These are phyloP conservation scores for Corythornis vintsioides DNA, from an alignment of 2,113 vertebrate species.

Conservation along the genomic window DNA sequence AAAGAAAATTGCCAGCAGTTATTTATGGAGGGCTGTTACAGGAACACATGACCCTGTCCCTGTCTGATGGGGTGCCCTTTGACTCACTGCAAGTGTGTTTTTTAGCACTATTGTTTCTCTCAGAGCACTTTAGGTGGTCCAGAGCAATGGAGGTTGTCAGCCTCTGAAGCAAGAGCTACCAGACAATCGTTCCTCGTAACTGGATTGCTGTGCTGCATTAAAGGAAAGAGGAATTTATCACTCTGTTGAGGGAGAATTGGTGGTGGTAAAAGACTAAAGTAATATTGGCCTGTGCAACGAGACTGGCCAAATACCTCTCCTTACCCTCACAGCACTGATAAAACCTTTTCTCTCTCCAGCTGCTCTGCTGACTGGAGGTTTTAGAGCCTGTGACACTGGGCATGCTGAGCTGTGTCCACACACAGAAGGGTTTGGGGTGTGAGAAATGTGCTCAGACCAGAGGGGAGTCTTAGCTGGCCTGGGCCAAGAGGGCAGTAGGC, in stretches of 20 bases:
- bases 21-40: background rate
- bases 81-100: background rate
- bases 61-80: background rate
- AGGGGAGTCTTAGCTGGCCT: background rate
- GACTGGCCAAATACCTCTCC: background rate
- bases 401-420: accelerated
- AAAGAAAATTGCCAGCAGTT: background rate
- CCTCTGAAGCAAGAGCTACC: background rate
- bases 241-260: background rate
- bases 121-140: background rate
- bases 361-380: background rate
- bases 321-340: background rate
- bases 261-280: slow-evolving; percentile 22
- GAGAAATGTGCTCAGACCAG: background rate
- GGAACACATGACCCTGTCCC: background rate
- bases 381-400: background rate
- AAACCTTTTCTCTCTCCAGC: background rate
- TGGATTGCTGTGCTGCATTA: background rate
- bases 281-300: background rate
- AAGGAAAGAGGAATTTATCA: background rate
- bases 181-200: background rate
- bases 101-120: background rate
- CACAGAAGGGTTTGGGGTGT: background rate
- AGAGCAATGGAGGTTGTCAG: background rate
- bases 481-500: background rate